phyloP scores from a whole-genome alignment of 2,888 invertebrate genomes.

The Drosophila imparisetae region DNA sequence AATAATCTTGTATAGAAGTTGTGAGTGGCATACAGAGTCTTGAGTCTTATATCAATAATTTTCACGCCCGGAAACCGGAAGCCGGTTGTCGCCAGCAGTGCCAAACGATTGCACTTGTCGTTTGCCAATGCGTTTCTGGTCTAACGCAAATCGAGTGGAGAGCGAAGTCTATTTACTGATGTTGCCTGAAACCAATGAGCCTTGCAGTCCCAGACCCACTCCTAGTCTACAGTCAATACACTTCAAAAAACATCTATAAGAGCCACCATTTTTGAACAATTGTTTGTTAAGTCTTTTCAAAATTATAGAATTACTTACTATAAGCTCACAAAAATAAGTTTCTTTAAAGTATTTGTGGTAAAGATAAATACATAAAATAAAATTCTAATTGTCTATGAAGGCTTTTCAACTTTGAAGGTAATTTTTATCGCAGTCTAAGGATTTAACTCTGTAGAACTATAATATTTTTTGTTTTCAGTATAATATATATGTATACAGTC shows the following conservation, averaged over 20 bases:
- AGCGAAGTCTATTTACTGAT: slow-evolving; percentile 63
- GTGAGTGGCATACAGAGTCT: background rate
- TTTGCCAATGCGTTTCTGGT: slow-evolving; percentile 52
- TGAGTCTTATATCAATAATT: slow-evolving; percentile 20
- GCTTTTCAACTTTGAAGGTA: background rate
- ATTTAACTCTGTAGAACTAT: background rate
- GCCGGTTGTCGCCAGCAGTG: slow-evolving; percentile 34
- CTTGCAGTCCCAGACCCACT: slow-evolving; percentile 48
- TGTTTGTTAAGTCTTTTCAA: background rate
- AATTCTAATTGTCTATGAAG: background rate
- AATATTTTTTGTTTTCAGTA: background rate
- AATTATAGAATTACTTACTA: background rate
- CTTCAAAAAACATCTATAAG: background rate
- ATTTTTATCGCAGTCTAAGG: background rate
- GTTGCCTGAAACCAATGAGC: slow-evolving; percentile 68
- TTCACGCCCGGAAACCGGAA: slow-evolving; percentile 41
- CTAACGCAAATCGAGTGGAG: slow-evolving; percentile 50
- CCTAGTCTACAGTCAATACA: background rate
- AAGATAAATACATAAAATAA: background rate
- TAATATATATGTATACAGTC: background rate
- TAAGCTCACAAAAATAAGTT: background rate
- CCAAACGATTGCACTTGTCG: slow-evolving; percentile 52
- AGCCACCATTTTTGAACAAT: background rate
- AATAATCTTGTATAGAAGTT: background rate
- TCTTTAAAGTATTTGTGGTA: background rate